These are phyloP conservation scores for Linnaemya tessellans DNA, from an alignment of 2,888 invertebrate genomes.

Conservation along the genomic window DNA sequence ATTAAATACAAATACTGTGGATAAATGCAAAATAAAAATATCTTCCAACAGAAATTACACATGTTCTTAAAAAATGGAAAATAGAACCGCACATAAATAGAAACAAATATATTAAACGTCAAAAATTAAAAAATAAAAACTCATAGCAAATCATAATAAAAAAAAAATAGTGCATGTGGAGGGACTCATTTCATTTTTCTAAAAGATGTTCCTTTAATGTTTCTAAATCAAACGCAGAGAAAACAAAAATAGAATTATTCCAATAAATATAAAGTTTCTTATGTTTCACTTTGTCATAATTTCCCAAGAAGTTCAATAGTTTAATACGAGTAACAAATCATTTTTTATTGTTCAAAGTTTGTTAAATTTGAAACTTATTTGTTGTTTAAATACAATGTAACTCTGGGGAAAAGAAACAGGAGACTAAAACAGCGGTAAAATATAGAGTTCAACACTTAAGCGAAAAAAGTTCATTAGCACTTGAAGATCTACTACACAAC, in stretches of 20 bases:
- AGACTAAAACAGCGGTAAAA: slow-evolving; percentile 20
- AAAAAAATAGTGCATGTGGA: slow-evolving; percentile 17
- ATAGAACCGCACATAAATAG: slow-evolving; percentile 20
- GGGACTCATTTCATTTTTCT: slow-evolving; percentile 16
- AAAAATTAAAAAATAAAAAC: background rate
- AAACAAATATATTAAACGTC: slow-evolving; percentile 53
- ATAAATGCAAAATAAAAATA: background rate
- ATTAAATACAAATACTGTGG: background rate
- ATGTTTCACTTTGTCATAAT: slow-evolving; percentile 31
- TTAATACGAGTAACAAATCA: slow-evolving; percentile 54
- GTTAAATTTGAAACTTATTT: slow-evolving; percentile 57
- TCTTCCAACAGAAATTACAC: background rate
- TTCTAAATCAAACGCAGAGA: background rate
- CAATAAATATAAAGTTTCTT: background rate
- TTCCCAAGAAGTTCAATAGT: slow-evolving; percentile 56
- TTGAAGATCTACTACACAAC: slow-evolving; percentile 31
- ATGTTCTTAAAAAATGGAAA: slow-evolving; percentile 1
- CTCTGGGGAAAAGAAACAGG: slow-evolving; percentile 4
- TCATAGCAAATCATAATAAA: slow-evolving; percentile 33
- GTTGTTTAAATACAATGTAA: background rate
- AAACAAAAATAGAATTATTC: background rate
- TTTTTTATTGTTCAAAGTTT: slow-evolving; percentile 30
- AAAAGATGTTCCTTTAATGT: slow-evolving; percentile 38
- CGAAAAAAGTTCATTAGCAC: slow-evolving; percentile 68
- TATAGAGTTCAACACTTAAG: slow-evolving; percentile 46